phyloP scores from a whole-genome alignment of 2,888 invertebrate genomes.

The Habroteleia sp. region DNA sequence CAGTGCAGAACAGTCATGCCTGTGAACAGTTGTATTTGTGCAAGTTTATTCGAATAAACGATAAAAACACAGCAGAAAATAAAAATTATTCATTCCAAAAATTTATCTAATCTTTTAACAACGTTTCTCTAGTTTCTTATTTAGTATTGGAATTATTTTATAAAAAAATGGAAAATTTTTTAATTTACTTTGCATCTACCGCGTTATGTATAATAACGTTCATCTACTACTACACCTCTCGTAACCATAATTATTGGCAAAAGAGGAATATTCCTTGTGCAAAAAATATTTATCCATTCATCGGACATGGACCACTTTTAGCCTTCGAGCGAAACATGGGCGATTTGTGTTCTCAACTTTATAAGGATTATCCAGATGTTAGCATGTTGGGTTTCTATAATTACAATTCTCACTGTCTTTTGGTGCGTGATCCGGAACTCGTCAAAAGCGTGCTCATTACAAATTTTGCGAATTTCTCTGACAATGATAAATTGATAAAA shows the following conservation, averaged over 20 bases:
- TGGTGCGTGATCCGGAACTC: constrained; percentile 68
- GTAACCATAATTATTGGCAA: constrained; percentile 55
- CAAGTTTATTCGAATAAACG: too few relatives aligned
- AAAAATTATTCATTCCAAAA: too few relatives aligned
- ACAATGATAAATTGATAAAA: constrained; percentile 63
- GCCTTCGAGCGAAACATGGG: constrained; percentile 16
- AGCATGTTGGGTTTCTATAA: constrained; percentile 71
- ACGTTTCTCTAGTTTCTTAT: too few relatives aligned
- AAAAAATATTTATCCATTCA: constrained; percentile 46
- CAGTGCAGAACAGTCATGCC: too few relatives aligned
- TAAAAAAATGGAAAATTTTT: too few relatives aligned
- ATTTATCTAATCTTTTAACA: too few relatives aligned
- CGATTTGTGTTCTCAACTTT: constrained; percentile 50
- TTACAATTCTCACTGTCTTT: constrained; percentile 58
- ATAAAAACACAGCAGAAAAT: too few relatives aligned
- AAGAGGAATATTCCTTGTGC: constrained; percentile 44
- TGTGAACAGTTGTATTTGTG: too few relatives aligned
- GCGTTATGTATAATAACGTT: too few relatives aligned
- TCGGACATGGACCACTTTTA: constrained; percentile 66
- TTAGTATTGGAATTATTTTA: too few relatives aligned
- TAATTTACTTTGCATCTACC: too few relatives aligned
- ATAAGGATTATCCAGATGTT: constrained; percentile 47
- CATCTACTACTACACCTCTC: constrained; percentile 36
- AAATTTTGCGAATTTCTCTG: constrained; percentile 65
- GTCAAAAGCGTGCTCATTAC: constrained; percentile 66